Base-by-base conservation (phyloP, 2,113 vertebrate species). In the Stigmatopora nigra region DNA sequence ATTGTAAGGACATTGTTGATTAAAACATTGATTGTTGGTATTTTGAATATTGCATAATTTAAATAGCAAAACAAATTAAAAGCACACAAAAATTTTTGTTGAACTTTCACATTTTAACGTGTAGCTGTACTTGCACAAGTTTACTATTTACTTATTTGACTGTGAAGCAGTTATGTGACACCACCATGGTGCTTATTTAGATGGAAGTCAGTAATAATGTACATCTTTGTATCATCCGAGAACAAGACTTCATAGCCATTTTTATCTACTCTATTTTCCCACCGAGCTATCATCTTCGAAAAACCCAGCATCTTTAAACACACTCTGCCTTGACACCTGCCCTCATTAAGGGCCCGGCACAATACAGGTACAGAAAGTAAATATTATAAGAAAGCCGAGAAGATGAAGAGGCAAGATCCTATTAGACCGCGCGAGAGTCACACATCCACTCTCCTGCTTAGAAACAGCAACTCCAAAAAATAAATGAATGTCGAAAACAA, bases 371-470 rank as follows among this genome's bases (percentile, higher is more conserved):
- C 75, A 71, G 73, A 74, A 48, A 78, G 69, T 76, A 81, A 81
- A 86, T 82, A 83, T 83, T 77, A 81, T 76, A 79, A 73, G 76
- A 75, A 80, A 73, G 47, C 75, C 73, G 56, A 46, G 65, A 77
- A 69, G 55, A 31, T 75, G 79, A 69, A 72, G 71, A 79, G 72
- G 70, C 80, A 79, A 66, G 7, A 76, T 77, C 79, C 76, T 85
- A 87, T 88, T 82, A 84, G 77, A 68, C 73, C 73, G 78, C 65
- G 71, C 49, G 65, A 82, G 79, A 87, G 81, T 84, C 77, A 80
- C 76, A 77, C 75, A 76, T 75, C 72, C 79, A 82, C 73, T 65
- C 78, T 79, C 68, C 38, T 68, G 20, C 69, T 49, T 51, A 69
- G 80, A 70, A 76, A 76, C 75, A 9, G 19, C 67, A 78, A 78